phyloP scores from a whole-genome alignment of 2,888 invertebrate genomes.

The Automeris io region DNA sequence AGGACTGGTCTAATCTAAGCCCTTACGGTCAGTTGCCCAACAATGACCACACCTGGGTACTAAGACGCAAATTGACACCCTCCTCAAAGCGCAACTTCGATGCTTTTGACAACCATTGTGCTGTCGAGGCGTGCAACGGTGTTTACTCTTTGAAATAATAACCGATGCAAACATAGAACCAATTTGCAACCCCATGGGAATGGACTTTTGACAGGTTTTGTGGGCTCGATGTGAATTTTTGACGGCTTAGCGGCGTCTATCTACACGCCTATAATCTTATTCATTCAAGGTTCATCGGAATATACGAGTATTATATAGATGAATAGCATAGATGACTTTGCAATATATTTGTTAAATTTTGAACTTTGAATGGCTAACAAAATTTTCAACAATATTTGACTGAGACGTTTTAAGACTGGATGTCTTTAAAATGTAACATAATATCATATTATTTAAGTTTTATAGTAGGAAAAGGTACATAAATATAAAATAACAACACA shows the following conservation, averaged over 20 bases:
- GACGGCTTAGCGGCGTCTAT: not conserved
- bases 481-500: not conserved
- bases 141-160: conserved; percentile 49
- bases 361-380: too few relatives aligned
- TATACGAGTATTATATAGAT: too few relatives aligned
- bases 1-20: conserved; percentile 58
- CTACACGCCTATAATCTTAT: not conserved
- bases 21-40: conserved; percentile 66
- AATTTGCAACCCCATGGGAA: conserved; percentile 65
- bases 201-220: conserved; percentile 63
- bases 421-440: not conserved
- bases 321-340: too few relatives aligned
- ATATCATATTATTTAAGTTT: not conserved
- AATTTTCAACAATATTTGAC: too few relatives aligned
- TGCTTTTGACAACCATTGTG: conserved; percentile 59
- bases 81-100: conserved; percentile 45
- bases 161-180: conserved; percentile 62
- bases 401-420: too few relatives aligned
- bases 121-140: conserved; percentile 55
- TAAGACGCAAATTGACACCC: conserved; percentile 60
- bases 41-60: conserved; percentile 64
- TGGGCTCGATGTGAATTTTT: conserved; percentile 24
- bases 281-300: not conserved
- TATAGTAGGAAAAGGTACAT: not conserved
- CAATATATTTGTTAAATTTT: too few relatives aligned